These are phyloP conservation scores for Pimpla rufipes DNA, from an alignment of 2,888 invertebrate genomes.

Conservation along the genomic window DNA sequence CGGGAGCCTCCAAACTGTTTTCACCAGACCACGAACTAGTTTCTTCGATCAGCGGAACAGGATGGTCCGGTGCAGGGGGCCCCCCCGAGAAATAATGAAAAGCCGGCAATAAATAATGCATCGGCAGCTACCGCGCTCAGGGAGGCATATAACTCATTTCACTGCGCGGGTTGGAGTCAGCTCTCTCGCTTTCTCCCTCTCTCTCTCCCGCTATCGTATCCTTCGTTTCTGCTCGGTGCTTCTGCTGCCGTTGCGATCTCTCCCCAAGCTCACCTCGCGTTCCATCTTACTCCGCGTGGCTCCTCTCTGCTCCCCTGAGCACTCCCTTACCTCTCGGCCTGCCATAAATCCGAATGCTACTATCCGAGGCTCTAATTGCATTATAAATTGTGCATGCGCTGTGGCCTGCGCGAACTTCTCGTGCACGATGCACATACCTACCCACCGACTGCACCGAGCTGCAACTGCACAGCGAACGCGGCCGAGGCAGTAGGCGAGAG, in stretches of 20 bases:
- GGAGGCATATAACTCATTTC: slow-evolving; percentile 84
- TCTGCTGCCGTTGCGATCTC: slow-evolving; percentile 70
- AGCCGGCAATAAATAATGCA: slow-evolving; percentile 84
- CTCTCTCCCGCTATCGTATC: slow-evolving; percentile 2
- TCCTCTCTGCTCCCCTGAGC: slow-evolving; percentile 64
- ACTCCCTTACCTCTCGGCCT: slow-evolving; percentile 75
- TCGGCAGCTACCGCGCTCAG: slow-evolving; percentile 82
- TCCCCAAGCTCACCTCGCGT: slow-evolving; percentile 68
- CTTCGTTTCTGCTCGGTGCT: slow-evolving; percentile 57
- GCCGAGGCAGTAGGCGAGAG: slow-evolving; percentile 48
- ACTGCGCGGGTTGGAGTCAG: slow-evolving; percentile 71
- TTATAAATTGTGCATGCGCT: slow-evolving; percentile 85
- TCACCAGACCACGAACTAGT: slow-evolving; percentile 55
- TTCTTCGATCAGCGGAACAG: slow-evolving; percentile 42
- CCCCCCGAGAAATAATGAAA: slow-evolving; percentile 83
- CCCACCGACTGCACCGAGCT: slow-evolving; percentile 43
- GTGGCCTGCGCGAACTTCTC: slow-evolving; percentile 77
- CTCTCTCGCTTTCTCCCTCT: slow-evolving; percentile 30
- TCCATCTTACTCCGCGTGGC: slow-evolving; percentile 65
- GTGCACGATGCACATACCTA: slow-evolving; percentile 66
- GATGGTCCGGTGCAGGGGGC: not conserved
- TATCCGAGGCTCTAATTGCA: slow-evolving; percentile 85
- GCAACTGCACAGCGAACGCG: slow-evolving; percentile 52
- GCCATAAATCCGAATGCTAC: slow-evolving; percentile 85
- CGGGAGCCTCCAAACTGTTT: slow-evolving; percentile 61